These are phyloP conservation scores for Salminus brasiliensis DNA, from an alignment of 2,113 vertebrate species.

Conservation along the genomic window DNA sequence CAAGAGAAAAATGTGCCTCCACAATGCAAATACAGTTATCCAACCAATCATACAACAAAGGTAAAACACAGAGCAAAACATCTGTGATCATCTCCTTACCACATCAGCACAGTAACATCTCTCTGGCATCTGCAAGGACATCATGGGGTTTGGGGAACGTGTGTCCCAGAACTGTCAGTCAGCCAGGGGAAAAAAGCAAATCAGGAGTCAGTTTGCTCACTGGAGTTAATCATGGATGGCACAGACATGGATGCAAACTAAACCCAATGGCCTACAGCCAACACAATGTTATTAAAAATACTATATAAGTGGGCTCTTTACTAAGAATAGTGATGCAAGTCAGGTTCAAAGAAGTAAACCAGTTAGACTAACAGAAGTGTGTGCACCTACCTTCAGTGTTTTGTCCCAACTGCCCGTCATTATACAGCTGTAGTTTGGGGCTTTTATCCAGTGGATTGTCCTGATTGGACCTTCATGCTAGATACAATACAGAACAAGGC, in stretches of 20 bases:
- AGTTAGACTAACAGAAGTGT: background rate
- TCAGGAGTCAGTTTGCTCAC: background rate
- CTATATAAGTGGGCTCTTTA: background rate
- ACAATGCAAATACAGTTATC: too few relatives aligned
- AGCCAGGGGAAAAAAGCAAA: background rate
- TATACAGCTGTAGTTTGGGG: slow-evolving; percentile 95
- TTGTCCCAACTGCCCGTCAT: slow-evolving; percentile 99
- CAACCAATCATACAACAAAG: background rate
- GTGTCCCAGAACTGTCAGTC: slow-evolving; percentile 94
- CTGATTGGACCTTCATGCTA: slow-evolving; percentile 97
- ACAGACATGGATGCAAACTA: background rate
- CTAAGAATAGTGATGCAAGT: background rate
- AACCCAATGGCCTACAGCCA: background rate
- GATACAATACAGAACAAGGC: slow-evolving; percentile 16
- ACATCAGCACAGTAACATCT: slow-evolving; percentile 98
- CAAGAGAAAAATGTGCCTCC: too few relatives aligned
- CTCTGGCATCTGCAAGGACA: slow-evolving; percentile 94
- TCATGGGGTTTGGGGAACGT: slow-evolving; percentile 95
- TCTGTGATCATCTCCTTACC: slow-evolving; percentile 74
- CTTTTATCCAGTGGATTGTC: slow-evolving; percentile 98
- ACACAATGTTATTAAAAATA: background rate
- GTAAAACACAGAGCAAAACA: background rate
- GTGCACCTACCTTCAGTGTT: slow-evolving; percentile 86
- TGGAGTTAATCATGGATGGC: background rate
- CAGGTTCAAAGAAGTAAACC: background rate